Conservation (phyloP, 2,797 vertebrate species). For the Huso huso region DNA sequence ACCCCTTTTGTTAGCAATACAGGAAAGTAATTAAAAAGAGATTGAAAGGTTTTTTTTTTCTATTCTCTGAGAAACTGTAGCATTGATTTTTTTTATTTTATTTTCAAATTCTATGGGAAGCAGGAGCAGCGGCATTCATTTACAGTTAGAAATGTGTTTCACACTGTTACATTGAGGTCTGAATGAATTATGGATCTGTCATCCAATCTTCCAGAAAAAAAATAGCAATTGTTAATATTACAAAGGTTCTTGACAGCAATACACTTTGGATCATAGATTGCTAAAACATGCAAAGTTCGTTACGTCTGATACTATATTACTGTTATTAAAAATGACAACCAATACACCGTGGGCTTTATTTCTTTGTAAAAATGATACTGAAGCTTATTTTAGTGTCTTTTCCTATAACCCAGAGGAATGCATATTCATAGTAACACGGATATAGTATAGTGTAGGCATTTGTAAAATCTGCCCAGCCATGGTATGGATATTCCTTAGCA, state of each 20-base stretch:
- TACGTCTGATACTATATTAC: conserved; percentile 41
- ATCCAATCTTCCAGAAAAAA: conserved; percentile 66
- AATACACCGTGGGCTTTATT: conserved; percentile 23
- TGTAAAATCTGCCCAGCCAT: too few species aligned
- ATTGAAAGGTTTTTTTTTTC: conserved; percentile 65
- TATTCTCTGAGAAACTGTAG: conserved; percentile 73
- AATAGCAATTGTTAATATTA: conserved; percentile 31
- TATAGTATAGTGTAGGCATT: too few species aligned
- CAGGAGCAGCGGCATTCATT: conserved; percentile 26
- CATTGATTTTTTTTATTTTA: conserved; percentile 64
- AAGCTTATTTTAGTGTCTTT: conserved; percentile 22
- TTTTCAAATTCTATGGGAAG: conserved; percentile 24
- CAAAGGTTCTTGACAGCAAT: conserved; percentile 33
- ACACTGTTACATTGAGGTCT: conserved; percentile 50
- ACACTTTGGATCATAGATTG: conserved; percentile 51
- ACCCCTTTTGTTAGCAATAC: conserved; percentile 79
- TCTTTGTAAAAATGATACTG: conserved; percentile 30
- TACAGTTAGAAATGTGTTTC: conserved; percentile 61
- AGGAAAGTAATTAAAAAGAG: conserved; percentile 93
- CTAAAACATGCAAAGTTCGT: conserved; percentile 36
- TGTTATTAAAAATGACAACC: conserved; percentile 45
- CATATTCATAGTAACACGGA: too few species aligned
- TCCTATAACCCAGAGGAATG: too few species aligned
- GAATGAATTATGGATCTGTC: conserved; percentile 72
- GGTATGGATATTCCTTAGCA: too few species aligned